A percentile compares a stretch with the other conserved stretches of the same genome.
Conservation (phyloP, 2,113 vertebrate species). For the Vidua chalybeata region DNA sequence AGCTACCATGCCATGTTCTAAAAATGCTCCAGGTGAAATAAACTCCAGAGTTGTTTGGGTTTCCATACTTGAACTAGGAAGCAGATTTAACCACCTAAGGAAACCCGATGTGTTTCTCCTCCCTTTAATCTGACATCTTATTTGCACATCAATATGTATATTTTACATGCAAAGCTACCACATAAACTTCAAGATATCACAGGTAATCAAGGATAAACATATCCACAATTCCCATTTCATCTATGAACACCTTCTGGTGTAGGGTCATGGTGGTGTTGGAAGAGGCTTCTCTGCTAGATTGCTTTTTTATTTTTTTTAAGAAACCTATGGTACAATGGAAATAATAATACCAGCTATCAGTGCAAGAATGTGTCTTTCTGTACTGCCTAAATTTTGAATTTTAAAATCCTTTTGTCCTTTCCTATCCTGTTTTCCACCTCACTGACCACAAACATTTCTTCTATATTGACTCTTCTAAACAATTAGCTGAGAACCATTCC, state of each 20-base stretch:
- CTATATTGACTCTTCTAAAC: background rate
- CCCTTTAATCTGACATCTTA: background rate
- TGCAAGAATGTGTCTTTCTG: background rate
- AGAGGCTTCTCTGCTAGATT: background rate
- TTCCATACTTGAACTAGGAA: background rate
- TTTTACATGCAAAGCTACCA: background rate
- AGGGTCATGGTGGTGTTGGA: background rate
- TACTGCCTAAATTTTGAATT: background rate
- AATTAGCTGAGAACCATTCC: conserved; percentile 39
- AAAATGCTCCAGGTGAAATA: background rate
- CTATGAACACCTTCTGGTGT: background rate
- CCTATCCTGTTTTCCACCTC: conserved; percentile 35
- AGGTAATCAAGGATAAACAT: background rate
- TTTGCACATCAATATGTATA: background rate
- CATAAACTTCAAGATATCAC: background rate
- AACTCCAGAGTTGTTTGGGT: background rate
- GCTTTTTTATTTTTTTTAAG: background rate
- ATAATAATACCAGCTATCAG: background rate
- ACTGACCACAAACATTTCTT: background rate
- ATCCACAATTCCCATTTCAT: background rate
- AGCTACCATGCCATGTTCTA: background rate
- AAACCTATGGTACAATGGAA: background rate
- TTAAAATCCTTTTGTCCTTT: conserved; percentile 27
- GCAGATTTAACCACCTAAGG: background rate
- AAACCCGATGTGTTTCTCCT: background rate